Evolutionary conservation across 2,113 vertebrate genomes (phyloP), one percentile per base, ranked within the genome.

Genomic region (Irena cyanogastra): DNA sequence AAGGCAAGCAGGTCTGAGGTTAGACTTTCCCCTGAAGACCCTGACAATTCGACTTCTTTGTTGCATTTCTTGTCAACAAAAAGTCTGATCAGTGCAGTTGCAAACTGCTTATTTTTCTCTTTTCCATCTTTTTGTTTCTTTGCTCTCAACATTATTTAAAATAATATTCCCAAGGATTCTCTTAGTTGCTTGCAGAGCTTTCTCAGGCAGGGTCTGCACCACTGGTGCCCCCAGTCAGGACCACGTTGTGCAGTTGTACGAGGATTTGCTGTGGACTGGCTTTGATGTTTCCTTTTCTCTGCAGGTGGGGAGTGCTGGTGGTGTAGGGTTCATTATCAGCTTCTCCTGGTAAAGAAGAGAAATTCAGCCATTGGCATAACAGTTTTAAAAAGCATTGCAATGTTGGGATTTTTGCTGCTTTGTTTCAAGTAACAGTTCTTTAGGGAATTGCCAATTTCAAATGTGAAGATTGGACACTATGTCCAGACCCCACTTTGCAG

Each of bases 311-410:
- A 68, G 11, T 33, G 37, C 63, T 77, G 44, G 5, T 50, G 53
- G 14, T 45, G 45, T 18, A 16, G 45, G 39, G 39, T 5, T 77
- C 10, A 10, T 45, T 26, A 10, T 16, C 60, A 47, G 33, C 33
- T 47, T 56, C 56, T 37, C 17, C 26, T 60, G 30, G 13, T 7
- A 41, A 54, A 50, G 41, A 60, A n/a, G 16, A 45, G 33, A 56
- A 70, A 60, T 35, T 17, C 28, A 68, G 18, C n/a, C 12, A 6
- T 20, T 54, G 60, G 9, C 8, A n/a, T 20, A 20, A 16, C 7
- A 64, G 2, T 47, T 24, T 39, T 68, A 10, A 47, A 47, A 16
- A 19, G 20, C 0, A 1, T 11, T 15, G n/a, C 6, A 23, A 0
- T 21, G 20, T 42, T 47, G 53, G 7, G 3, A 1, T 11, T 71